Conservation (phyloP, 2,888 invertebrate species). For the Drosophila algonquin region DNA sequence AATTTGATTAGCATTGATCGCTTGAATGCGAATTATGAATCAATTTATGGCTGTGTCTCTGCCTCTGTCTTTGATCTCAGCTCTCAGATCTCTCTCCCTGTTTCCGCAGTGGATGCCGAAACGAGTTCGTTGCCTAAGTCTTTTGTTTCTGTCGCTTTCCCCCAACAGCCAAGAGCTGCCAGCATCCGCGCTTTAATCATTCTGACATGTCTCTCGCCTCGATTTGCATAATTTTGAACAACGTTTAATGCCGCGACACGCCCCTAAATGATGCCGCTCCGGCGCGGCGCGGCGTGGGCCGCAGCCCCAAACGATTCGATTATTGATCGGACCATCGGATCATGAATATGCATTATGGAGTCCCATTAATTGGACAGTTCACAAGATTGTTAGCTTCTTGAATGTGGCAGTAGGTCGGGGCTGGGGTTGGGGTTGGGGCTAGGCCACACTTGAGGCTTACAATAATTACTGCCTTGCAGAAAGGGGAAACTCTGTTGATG, state of each 20-base stretch:
- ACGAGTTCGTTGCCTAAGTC: slow-evolving; percentile 69
- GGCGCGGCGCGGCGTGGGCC: slow-evolving; percentile 18
- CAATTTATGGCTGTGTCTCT: slow-evolving; percentile 60
- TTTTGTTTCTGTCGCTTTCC: slow-evolving; percentile 39
- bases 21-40: slow-evolving; percentile 67
- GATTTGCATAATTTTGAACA: slow-evolving; percentile 68
- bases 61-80: neutral
- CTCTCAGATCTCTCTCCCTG: neutral
- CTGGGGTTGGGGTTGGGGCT: neutral
- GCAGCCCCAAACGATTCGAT: slow-evolving; percentile 18
- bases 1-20: slow-evolving; percentile 72
- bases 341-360: slow-evolving; percentile 71
- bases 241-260: slow-evolving; percentile 60
- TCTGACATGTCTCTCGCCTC: slow-evolving; percentile 46
- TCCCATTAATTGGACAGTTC: slow-evolving; percentile 71
- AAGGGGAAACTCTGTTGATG: slow-evolving; percentile 1
- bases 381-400: slow-evolving; percentile 71
- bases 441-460: slow-evolving; percentile 16
- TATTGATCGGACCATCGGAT: slow-evolving; percentile 37
- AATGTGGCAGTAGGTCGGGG: slow-evolving; percentile 46
- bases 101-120: slow-evolving; percentile 20
- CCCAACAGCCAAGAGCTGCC: slow-evolving; percentile 21
- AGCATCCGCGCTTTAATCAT: slow-evolving; percentile 39
- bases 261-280: slow-evolving; percentile 35
- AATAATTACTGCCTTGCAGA: slow-evolving; percentile 10